A percentile compares a stretch with the other conserved stretches of the same genome.
These are phyloP conservation scores for Drosophila malerkotliana DNA, from an alignment of 1,140 invertebrate genomes.

Conservation along the genomic window DNA sequence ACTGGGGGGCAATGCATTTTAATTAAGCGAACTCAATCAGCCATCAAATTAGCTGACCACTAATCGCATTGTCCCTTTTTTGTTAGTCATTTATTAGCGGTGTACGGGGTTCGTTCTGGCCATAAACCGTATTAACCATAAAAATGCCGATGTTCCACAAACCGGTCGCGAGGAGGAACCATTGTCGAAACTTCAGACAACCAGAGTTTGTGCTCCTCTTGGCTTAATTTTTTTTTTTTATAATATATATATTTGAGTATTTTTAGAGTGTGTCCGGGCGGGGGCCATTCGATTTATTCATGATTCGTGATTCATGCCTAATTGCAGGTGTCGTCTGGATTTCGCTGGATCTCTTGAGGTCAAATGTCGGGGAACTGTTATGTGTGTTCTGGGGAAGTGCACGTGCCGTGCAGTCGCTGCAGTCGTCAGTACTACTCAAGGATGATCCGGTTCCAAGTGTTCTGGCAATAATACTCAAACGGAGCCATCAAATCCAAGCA, in stretches of 20 bases:
- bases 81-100: conserved; percentile 48
- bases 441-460: conserved; percentile 47
- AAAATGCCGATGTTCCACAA: conserved; percentile 23
- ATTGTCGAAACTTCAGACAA: background rate
- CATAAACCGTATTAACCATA: conserved; percentile 13
- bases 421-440: conserved; percentile 24
- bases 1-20: conserved; percentile 21
- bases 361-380: conserved; percentile 45
- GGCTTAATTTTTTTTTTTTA: conserved; percentile 20
- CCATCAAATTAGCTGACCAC: conserved; percentile 20
- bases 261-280: conserved; percentile 29
- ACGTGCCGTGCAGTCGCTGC: conserved; percentile 8
- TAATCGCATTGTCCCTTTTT: conserved; percentile 21
- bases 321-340: conserved; percentile 52
- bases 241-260: conserved; percentile 18
- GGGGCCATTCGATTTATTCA: conserved; percentile 57
- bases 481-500: conserved; percentile 43
- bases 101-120: conserved; percentile 6
- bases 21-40: conserved; percentile 19
- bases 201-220: conserved; percentile 8
- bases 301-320: conserved; percentile 46
- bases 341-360: conserved; percentile 34
- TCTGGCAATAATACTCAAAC: background rate
- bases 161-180: conserved; percentile 26
- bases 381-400: conserved; percentile 11